Conservation (phyloP, 2,888 invertebrate genomes). For the Xanthia togata region DNA sequence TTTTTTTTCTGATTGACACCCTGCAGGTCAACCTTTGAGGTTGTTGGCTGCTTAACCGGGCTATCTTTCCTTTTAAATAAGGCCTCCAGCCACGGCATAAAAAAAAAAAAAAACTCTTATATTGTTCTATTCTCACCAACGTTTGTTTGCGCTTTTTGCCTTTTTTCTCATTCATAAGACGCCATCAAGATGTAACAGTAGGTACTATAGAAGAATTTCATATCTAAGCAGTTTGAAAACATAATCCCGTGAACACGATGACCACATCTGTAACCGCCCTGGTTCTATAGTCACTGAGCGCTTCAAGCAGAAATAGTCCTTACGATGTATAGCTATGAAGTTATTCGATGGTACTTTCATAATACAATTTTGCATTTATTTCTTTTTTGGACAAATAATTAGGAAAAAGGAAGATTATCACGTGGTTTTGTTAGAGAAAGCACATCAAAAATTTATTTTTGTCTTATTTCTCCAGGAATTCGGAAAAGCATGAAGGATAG, state of each 20-base stretch:
- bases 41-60: background rate
- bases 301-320: too few species aligned
- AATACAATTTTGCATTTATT: background rate
- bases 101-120: background rate
- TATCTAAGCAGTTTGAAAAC: too few species aligned
- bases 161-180: background rate
- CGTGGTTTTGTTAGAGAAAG: too few species aligned
- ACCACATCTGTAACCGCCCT: too few species aligned
- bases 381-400: background rate
- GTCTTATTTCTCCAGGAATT: background rate
- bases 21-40: too few species aligned
- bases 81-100: too few species aligned
- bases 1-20: background rate
- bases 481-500: background rate
- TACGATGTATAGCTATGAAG: too few species aligned
- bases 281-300: too few species aligned
- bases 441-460: background rate
- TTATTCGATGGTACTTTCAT: too few species aligned
- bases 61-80: background rate
- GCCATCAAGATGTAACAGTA: background rate
- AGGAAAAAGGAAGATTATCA: background rate
- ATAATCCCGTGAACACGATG: too few species aligned
- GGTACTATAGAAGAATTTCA: too few species aligned
- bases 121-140: background rate
- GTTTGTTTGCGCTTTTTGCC: background rate